Base-by-base conservation (phyloP, 1,140 invertebrate species). In the Drosophila athabasca region DNA sequence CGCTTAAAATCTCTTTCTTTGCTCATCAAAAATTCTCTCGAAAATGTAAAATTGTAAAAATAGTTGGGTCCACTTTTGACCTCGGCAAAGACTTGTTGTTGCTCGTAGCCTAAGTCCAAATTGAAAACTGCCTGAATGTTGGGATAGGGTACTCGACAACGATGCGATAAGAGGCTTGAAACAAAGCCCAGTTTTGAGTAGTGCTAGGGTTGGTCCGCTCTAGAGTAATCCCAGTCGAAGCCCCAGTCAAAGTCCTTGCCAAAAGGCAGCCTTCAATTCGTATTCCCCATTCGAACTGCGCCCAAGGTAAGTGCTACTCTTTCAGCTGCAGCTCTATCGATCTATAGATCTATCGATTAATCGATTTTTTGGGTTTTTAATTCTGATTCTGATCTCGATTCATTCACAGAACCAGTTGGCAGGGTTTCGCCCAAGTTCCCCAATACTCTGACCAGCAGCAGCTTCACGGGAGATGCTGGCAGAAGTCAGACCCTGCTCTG, bases 41-140 rank as follows among this genome's bases (percentile, higher is more conserved):
- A 5, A 4, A 3, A 4, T 39, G 11, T 13, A 39, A 22, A 55
- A 52, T 59, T 66, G 61, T 48, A 44, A 19, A 62, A 49, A 3
- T 39, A 49, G 3, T 31, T 6, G 8, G 1, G 1, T 11, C 13
- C 5, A 22, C 7, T 24, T 53, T n/a, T 22, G 15, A 5, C 9
- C 3, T 46, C 17, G 44, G 78, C 80, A 80, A 65, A 77, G 79
- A 89, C 79, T 91, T 91, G 90, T 90, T 84, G 90, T 69, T 87
- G 35, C 35, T 39, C 35, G 17, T 62, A 62, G 17, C 53, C 50
- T 72, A 59, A 69, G 65, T 73, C 57, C 70, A 74, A 84, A 82
- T 90, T 90, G 92, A 93, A 93, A 93, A 94, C 95, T 95, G 96
- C 96, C 97, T 97, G 97, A 97, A 97, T 97, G 97, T 97, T 97